These are phyloP conservation scores for Prolemur simus DNA, from an alignment of 2,113 vertebrate species.

Conservation along the genomic window DNA sequence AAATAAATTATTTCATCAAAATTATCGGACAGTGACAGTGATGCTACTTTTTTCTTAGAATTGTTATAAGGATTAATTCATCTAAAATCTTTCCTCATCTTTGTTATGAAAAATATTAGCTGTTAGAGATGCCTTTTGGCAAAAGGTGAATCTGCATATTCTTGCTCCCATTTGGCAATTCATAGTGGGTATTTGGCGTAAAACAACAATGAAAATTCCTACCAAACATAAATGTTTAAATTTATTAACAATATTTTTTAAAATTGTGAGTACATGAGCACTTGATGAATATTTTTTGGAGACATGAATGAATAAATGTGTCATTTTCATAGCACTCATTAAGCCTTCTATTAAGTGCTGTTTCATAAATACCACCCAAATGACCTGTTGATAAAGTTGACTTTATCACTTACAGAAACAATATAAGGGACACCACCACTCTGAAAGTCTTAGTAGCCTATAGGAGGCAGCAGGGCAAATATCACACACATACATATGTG, in stretches of 20 bases:
- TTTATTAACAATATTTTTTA: neutral
- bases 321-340: neutral
- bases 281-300: neutral
- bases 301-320: neutral
- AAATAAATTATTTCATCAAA: neutral
- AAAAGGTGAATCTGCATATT: neutral
- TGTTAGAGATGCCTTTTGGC: neutral
- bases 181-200: neutral
- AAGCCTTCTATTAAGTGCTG: neutral
- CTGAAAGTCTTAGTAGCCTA: neutral
- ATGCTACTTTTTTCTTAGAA: neutral
- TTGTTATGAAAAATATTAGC: neutral
- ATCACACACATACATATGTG: neutral
- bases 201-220: neutral
- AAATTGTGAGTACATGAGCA: neutral
- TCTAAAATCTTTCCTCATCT: neutral
- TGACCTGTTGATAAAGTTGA: neutral
- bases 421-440: neutral
- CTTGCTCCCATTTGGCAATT: neutral
- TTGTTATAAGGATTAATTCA: neutral
- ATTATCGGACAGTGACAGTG: neutral
- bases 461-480: fast-evolving
- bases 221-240: neutral
- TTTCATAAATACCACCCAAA: neutral
- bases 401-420: neutral